phyloP scores from a whole-genome alignment of 2,113 vertebrate species.

The Marcusenius ussheri region DNA sequence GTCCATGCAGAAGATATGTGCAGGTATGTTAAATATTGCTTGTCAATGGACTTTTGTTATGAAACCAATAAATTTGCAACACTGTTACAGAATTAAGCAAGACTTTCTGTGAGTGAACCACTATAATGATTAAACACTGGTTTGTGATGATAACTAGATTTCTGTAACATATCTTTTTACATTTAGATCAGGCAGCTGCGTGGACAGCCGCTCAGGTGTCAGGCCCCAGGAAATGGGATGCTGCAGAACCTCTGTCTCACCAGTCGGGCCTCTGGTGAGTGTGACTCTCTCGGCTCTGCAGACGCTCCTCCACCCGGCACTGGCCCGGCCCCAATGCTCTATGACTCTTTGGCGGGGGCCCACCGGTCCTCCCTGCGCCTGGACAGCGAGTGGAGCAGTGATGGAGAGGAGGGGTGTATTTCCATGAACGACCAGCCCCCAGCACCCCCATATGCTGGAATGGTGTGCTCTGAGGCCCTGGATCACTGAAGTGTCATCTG shows the following conservation, averaged over 20 bases:
- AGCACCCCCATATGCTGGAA: constrained; percentile 56
- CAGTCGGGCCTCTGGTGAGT: constrained; percentile 70
- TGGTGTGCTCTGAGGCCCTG: constrained; percentile 54
- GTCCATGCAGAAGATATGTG: neutral
- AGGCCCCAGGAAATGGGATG: constrained; percentile 53
- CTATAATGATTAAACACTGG: neutral
- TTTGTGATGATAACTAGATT: neutral
- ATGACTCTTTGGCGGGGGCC: constrained; percentile 58
- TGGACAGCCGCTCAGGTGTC: constrained; percentile 64
- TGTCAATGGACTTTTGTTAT: neutral
- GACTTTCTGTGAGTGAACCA: neutral
- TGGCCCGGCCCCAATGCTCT: constrained; percentile 63
- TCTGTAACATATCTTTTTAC: neutral
- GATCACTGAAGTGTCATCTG: constrained; percentile 46
- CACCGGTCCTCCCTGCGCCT: constrained; percentile 61
- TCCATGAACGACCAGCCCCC: constrained; percentile 25
- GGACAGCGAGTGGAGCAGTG: constrained; percentile 82
- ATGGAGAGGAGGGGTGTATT: constrained; percentile 49
- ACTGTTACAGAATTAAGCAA: neutral
- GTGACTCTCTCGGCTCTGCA: constrained; percentile 84
- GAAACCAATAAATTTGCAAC: neutral
- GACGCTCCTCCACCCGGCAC: constrained; percentile 77
- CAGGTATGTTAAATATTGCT: neutral
- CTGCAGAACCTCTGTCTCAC: constrained; percentile 72
- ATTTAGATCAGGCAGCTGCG: constrained; percentile 75